Conservation (phyloP, 2,888 invertebrate species). For the Quadroppia sp. region DNA sequence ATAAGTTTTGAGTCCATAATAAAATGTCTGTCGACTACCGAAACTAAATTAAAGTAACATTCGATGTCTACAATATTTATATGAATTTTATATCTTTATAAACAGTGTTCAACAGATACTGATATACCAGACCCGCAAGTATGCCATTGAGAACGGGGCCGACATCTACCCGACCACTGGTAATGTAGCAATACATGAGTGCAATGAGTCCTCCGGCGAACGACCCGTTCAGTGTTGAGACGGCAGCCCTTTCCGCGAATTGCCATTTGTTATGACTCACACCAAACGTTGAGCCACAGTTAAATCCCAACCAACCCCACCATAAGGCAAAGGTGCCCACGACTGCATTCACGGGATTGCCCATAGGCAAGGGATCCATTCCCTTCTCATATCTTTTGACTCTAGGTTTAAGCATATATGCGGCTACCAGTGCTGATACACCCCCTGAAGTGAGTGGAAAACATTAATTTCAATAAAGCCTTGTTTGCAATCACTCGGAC, state of each 20-base stretch:
- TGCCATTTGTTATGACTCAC: slow-evolving; percentile 52
- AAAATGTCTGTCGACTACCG: too few relatives aligned
- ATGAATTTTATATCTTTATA: too few relatives aligned
- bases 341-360: slow-evolving; percentile 47
- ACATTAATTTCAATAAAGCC: neutral
- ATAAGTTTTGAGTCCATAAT: too few relatives aligned
- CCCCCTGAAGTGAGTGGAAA: slow-evolving; percentile 52
- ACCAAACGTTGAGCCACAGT: slow-evolving; percentile 54
- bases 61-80: too few relatives aligned
- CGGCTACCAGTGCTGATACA: slow-evolving; percentile 74
- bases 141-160: slow-evolving; percentile 82
- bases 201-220: slow-evolving; percentile 49
- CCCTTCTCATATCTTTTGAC: slow-evolving; percentile 48
- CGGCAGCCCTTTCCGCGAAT: slow-evolving; percentile 50
- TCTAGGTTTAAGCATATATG: slow-evolving; percentile 57
- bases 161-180: slow-evolving; percentile 64
- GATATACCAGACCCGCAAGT: slow-evolving; percentile 64
- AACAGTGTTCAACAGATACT: too few relatives aligned
- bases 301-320: slow-evolving; percentile 55
- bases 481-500: neutral
- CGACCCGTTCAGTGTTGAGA: slow-evolving; percentile 51
- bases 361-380: slow-evolving; percentile 46
- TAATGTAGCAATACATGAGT: slow-evolving; percentile 46
- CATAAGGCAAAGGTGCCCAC: slow-evolving; percentile 50
- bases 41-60: too few relatives aligned